Percentiles rank a stretch among this genome's conserved stretches.
These are phyloP conservation scores for Acrocephalus kingi DNA, from an alignment of 2,113 vertebrate genomes.

Conservation along the genomic window DNA sequence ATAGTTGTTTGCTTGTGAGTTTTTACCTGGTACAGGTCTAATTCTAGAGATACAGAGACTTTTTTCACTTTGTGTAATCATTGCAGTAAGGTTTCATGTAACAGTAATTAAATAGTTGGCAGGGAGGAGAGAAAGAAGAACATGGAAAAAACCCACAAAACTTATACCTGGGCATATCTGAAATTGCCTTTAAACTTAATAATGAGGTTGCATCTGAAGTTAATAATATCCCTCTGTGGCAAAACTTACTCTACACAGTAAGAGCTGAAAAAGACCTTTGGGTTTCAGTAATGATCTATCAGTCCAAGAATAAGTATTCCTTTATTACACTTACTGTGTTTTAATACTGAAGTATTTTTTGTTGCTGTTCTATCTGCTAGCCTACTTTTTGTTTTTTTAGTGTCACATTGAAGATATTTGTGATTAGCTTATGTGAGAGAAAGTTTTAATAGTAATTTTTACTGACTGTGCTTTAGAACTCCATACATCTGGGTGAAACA, in stretches of 20 bases:
- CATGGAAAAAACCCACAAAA: rapidly evolving
- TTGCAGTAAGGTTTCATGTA: background rate
- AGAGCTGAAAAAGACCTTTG: background rate
- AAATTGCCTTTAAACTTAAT: background rate
- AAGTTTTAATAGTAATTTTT: background rate
- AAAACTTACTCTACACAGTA: background rate
- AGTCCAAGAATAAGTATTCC: background rate
- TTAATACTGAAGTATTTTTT: background rate
- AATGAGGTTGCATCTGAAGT: background rate
- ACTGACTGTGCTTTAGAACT: background rate
- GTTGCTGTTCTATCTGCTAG: background rate
- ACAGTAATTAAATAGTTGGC: background rate
- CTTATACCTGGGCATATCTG: background rate
- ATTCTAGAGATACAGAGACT: background rate
- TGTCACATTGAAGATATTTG: background rate
- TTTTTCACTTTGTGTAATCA: background rate
- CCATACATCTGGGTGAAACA: background rate
- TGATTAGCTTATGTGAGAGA: background rate
- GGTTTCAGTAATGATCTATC: background rate
- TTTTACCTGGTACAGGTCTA: background rate
- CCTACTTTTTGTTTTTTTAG: background rate
- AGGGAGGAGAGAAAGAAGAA: background rate
- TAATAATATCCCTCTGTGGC: background rate
- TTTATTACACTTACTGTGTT: background rate
- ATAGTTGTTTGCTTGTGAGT: background rate